A percentile compares a stretch with the other conserved stretches of the same genome.
phyloP scores from a whole-genome alignment of 2,888 invertebrate species.

The Drosophila melanocephala region DNA sequence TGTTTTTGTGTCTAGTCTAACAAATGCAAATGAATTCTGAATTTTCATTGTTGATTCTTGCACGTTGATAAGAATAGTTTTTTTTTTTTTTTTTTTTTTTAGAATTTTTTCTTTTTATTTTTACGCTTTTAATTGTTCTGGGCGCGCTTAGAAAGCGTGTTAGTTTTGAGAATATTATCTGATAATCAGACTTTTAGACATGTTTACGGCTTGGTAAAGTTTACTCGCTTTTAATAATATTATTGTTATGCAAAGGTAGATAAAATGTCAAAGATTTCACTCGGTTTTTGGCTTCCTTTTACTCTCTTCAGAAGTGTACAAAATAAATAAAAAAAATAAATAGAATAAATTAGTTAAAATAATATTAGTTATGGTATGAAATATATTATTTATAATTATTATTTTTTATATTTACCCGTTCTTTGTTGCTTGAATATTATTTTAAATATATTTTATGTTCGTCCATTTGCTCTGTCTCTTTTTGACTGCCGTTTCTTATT shows the following conservation, averaged over 20 bases:
- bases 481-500: background rate
- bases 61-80: constrained; percentile 8
- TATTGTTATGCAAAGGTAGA: background rate
- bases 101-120: background rate
- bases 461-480: background rate
- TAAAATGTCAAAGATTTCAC: background rate
- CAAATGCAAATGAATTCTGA: constrained; percentile 28
- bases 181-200: background rate
- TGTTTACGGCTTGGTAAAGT: background rate
- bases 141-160: constrained; percentile 36
- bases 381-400: background rate
- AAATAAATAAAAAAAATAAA: too few species aligned
- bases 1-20: background rate
- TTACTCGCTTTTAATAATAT: background rate
- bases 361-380: background rate
- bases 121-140: constrained; percentile 10
- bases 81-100: constrained; percentile 4
- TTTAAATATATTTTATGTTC: background rate
- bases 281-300: background rate
- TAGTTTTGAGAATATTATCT: constrained; percentile 20
- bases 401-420: background rate
- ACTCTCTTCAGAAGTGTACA: background rate
- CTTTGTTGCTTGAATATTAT: too few species aligned
- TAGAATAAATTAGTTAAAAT: background rate
- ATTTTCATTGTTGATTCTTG: constrained; percentile 19